These are phyloP conservation scores for Tipula vernalis DNA, from an alignment of 2,888 invertebrate genomes.

Conservation along the genomic window DNA sequence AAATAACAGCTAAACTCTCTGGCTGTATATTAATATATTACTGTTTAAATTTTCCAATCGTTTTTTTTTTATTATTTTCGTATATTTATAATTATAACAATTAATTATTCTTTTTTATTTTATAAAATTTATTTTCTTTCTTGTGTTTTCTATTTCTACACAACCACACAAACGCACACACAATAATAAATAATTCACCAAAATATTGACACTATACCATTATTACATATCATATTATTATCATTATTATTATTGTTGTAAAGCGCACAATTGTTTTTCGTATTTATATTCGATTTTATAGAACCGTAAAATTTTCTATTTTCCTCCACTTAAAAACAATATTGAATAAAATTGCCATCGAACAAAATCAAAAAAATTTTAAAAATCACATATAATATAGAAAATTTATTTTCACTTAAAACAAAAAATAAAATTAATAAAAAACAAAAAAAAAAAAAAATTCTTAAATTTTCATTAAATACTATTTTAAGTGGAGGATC, in stretches of 20 bases:
- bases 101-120: neutral
- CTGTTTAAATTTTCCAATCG: neutral
- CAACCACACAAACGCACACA: neutral
- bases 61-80: neutral
- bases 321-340: neutral
- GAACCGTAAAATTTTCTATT: neutral
- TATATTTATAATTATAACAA: neutral
- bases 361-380: neutral
- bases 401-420: neutral
- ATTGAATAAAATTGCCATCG: neutral
- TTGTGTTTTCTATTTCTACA: neutral
- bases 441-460: neutral
- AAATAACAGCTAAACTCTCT: neutral
- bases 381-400: neutral
- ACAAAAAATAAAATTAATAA: neutral
- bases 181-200: neutral
- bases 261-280: neutral
- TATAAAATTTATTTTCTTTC: neutral
- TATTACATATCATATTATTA: neutral
- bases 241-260: neutral
- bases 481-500: slow-evolving; percentile 4
- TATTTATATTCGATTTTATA: neutral
- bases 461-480: neutral
- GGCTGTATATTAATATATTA: neutral
- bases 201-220: neutral